phyloP scores from a whole-genome alignment of 2,888 invertebrate species.

The Dione juno region DNA sequence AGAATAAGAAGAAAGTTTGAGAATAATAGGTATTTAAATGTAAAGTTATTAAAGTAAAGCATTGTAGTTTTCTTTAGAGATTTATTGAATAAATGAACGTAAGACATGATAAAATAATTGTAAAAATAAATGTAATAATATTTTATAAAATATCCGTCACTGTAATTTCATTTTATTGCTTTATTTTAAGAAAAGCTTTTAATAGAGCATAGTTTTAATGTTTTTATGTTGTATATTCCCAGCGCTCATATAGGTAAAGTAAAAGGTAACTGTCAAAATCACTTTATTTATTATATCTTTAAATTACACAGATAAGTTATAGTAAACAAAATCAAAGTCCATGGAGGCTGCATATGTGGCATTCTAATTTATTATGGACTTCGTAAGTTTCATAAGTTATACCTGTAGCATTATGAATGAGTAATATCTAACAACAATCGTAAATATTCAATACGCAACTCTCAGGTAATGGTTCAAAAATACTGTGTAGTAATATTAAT shows the following conservation, averaged over 20 bases:
- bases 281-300: conserved; percentile 7
- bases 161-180: too few species aligned
- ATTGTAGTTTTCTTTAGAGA: neutral
- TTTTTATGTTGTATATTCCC: neutral
- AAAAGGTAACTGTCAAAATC: neutral
- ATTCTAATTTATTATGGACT: conserved; percentile 40
- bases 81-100: too few species aligned
- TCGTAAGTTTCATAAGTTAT: conserved; percentile 42
- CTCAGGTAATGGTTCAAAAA: conserved; percentile 28
- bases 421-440: conserved; percentile 40
- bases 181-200: neutral
- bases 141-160: too few species aligned
- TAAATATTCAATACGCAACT: conserved; percentile 42
- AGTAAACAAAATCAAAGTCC: conserved; percentile 34
- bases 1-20: neutral
- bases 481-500: conserved; percentile 40
- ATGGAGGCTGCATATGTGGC: conserved; percentile 28
- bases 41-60: neutral
- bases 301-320: conserved; percentile 31
- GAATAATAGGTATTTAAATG: neutral
- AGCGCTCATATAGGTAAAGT: neutral
- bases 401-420: conserved; percentile 40
- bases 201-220: neutral
- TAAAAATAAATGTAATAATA: too few species aligned
- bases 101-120: too few species aligned